Evolutionary conservation across 2,888 invertebrate species (phyloP).

Genomic region (Eristalinus sepulchralis): DNA sequence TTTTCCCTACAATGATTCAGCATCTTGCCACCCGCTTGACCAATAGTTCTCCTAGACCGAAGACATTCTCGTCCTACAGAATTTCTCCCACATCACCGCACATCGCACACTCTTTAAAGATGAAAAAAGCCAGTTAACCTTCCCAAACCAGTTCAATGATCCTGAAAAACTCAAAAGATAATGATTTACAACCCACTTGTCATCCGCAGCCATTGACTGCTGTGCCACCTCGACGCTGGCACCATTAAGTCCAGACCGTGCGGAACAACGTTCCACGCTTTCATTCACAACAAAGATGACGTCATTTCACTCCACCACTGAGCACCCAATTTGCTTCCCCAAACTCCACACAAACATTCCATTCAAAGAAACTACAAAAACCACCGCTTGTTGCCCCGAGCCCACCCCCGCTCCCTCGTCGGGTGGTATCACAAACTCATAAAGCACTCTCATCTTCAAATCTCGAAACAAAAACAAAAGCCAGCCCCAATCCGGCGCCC

Average conservation of each 20-base stretch:
- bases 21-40: no score
- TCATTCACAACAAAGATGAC: no score
- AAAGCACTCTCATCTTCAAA: conserved; percentile 11
- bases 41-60: no score
- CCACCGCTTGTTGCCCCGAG: neutral
- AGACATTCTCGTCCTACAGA: no score
- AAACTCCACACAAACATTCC: neutral
- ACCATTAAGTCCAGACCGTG: neutral
- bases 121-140: no score
- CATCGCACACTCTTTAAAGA: no score
- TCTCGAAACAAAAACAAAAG: conserved; percentile 22
- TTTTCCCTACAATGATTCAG: no score
- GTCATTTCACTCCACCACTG: no score
- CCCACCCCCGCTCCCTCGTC: neutral
- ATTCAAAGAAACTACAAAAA: neutral
- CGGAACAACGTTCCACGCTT: neutral
- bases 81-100: no score
- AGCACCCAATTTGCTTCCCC: neutral
- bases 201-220: neutral
- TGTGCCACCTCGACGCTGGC: neutral
- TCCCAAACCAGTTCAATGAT: no score
- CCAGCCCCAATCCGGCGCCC: neutral
- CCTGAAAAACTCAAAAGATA: no score
- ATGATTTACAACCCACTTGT: neutral
- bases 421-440: conserved; percentile 25